Conservation (phyloP, 2,888 invertebrate species). For the Eurytoma californica region DNA sequence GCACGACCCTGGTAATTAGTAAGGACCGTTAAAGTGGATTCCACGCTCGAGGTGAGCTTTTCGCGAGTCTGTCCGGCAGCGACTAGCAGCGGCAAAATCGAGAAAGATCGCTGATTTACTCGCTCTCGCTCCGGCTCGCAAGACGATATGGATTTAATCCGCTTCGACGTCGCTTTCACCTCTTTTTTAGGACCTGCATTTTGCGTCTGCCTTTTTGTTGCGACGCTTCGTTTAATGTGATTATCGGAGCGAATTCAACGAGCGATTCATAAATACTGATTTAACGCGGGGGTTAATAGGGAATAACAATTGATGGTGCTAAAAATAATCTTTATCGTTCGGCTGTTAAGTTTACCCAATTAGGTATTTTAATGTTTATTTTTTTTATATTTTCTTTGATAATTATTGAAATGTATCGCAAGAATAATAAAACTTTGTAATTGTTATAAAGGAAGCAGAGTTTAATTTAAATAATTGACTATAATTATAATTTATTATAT, state of each 20-base stretch:
- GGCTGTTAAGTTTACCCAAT: too few relatives aligned
- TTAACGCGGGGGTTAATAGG: too few relatives aligned
- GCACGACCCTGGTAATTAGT: slow-evolving; percentile 66
- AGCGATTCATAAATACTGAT: too few relatives aligned
- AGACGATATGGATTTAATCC: slow-evolving; percentile 40
- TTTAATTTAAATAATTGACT: too few relatives aligned
- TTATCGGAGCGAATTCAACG: not conserved
- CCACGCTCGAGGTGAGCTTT: slow-evolving; percentile 36
- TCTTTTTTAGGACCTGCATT: not conserved
- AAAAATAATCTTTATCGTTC: too few relatives aligned
- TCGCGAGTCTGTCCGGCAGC: slow-evolving; percentile 12
- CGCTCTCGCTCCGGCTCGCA: not conserved
- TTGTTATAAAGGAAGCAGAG: too few relatives aligned
- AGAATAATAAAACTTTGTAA: not conserved
- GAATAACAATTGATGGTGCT: too few relatives aligned
- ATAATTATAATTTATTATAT: too few relatives aligned
- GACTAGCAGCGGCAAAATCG: slow-evolving; percentile 8
- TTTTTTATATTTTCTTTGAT: too few relatives aligned
- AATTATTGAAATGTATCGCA: not conserved
- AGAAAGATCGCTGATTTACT: slow-evolving; percentile 36
- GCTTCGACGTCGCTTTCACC: not conserved
- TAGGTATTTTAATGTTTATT: too few relatives aligned
- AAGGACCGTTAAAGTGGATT: slow-evolving; percentile 66
- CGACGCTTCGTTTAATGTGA: not conserved
- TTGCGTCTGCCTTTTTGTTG: not conserved